phyloP scores from a whole-genome alignment of 2,888 invertebrate species.

The Nudaria mundana region DNA sequence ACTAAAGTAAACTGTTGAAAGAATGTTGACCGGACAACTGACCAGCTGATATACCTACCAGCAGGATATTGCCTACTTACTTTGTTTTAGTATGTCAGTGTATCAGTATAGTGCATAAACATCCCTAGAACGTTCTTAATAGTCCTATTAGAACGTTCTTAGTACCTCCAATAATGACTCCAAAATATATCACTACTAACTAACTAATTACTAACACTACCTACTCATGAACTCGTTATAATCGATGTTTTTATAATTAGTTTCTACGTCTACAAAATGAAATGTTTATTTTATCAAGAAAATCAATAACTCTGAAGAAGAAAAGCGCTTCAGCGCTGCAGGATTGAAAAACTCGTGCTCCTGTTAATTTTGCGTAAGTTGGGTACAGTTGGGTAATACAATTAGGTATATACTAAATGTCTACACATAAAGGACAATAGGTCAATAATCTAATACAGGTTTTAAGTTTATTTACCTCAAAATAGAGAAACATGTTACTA shows the following conservation, averaged over 20 bases:
- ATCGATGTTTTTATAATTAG: background rate
- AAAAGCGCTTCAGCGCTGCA: slow-evolving; percentile 27
- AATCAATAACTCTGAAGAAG: background rate
- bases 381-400: background rate
- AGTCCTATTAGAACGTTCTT: too few species aligned
- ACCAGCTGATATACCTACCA: too few species aligned
- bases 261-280: background rate
- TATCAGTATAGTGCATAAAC: too few species aligned
- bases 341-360: slow-evolving; percentile 14
- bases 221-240: too few species aligned
- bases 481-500: background rate
- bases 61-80: too few species aligned
- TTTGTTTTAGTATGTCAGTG: too few species aligned
- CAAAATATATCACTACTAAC: too few species aligned
- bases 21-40: too few species aligned
- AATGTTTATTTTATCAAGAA: background rate
- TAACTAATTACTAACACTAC: too few species aligned
- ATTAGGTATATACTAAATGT: background rate
- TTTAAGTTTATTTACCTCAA: background rate
- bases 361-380: slow-evolving; percentile 33
- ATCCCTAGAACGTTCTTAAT: too few species aligned
- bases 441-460: background rate
- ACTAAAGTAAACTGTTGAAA: too few species aligned
- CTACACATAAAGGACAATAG: background rate
- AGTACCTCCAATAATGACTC: too few species aligned